Conservation (phyloP, 2,888 invertebrate species). For the Sesia bembeciformis region DNA sequence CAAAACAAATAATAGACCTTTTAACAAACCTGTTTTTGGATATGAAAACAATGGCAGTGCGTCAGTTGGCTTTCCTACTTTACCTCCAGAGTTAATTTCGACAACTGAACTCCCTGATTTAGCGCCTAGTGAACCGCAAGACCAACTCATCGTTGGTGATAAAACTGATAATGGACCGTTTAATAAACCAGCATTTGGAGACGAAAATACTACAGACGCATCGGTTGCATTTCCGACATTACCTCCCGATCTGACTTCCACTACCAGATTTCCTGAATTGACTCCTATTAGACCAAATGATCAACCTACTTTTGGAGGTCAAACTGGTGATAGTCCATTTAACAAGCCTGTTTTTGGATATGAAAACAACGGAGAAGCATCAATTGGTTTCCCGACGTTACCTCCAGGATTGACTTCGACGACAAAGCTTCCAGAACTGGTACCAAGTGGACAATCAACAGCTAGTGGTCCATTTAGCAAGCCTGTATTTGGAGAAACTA, state of each 20-base stretch:
- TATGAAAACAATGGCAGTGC: no score
- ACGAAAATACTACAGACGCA: no score
- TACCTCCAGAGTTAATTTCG: no score
- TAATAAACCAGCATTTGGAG: neutral
- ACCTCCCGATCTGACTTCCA: no score
- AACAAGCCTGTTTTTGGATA: no score
- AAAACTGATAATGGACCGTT: neutral
- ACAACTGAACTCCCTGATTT: neutral
- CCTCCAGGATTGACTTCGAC: neutral
- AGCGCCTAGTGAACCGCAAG: neutral
- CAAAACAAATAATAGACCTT: neutral
- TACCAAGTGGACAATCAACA: neutral
- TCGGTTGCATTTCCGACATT: no score
- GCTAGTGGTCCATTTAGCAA: no score
- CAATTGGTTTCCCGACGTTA: neutral
- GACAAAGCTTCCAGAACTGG: neutral
- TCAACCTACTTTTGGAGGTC: no score
- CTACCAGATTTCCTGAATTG: neutral
- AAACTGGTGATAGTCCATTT: no score
- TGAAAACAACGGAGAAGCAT: no score
- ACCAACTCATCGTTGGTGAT: neutral
- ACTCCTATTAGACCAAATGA: neutral
- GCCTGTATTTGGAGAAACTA: neutral
- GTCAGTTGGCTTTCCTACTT: no score
- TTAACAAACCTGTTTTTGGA: neutral